A percentile compares a stretch with the other conserved stretches of the same genome.
These are phyloP conservation scores for Xiphophorus birchmanni DNA, from an alignment of 2,797 vertebrate species.

Conservation along the genomic window DNA sequence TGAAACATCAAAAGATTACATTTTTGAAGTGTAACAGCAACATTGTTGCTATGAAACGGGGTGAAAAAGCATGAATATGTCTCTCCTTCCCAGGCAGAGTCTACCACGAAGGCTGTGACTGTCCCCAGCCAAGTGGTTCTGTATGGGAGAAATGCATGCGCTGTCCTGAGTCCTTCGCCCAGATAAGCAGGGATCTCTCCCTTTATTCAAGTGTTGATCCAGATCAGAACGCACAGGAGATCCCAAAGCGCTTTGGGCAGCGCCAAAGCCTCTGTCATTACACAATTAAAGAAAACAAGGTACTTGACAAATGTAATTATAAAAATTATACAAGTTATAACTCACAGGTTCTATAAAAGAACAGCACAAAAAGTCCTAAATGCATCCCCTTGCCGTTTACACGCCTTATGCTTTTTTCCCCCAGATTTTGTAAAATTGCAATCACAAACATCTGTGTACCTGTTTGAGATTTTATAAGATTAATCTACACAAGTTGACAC, in stretches of 20 bases:
- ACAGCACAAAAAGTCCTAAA: background rate
- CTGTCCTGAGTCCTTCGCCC: slow-evolving; percentile 87
- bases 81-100: slow-evolving; percentile 81
- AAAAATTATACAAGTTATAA: background rate
- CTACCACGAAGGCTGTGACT: slow-evolving; percentile 95
- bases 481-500: background rate
- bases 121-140: slow-evolving; percentile 84
- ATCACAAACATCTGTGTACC: background rate
- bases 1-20: background rate
- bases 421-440: background rate
- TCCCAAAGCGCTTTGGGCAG: slow-evolving; percentile 91
- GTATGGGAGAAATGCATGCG: slow-evolving; percentile 89
- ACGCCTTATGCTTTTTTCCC: background rate
- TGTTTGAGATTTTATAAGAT: background rate
- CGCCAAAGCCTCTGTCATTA: slow-evolving; percentile 98
- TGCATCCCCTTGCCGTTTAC: background rate
- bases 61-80: background rate
- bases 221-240: slow-evolving; percentile 89
- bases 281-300: slow-evolving; percentile 94
- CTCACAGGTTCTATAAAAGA: background rate
- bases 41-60: background rate
- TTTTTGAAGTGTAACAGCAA: background rate
- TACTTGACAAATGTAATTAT: slow-evolving; percentile 44
- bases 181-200: slow-evolving; percentile 89
- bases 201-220: slow-evolving; percentile 85